These are phyloP conservation scores for Tineola bisselliella DNA, from an alignment of 2,888 invertebrate genomes.

Conservation along the genomic window DNA sequence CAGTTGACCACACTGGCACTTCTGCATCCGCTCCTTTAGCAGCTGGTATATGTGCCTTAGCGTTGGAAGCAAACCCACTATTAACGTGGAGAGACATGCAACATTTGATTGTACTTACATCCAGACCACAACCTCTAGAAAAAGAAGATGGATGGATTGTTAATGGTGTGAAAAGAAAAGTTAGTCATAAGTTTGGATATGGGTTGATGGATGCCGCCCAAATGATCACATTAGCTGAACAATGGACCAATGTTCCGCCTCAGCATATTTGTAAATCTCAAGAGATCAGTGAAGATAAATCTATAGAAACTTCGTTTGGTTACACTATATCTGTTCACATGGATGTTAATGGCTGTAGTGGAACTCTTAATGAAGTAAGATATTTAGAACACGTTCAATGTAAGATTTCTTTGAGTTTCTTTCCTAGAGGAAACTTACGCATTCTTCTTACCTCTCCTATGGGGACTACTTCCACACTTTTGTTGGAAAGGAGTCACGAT, in stretches of 20 bases:
- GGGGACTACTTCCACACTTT: conserved; percentile 91
- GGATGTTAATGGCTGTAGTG: conserved; percentile 91
- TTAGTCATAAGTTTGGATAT: conserved; percentile 97
- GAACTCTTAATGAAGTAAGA: conserved; percentile 85
- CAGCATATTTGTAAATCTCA: conserved; percentile 96
- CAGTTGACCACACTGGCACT: conserved; percentile 91
- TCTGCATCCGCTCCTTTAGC: conserved; percentile 95
- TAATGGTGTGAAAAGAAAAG: conserved; percentile 93
- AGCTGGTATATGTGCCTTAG: conserved; percentile 93
- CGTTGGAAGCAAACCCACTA: conserved; percentile 90
- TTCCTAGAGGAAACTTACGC: conserved; percentile 92
- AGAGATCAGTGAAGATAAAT: conserved; percentile 84
- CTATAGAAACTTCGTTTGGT: conserved; percentile 79
- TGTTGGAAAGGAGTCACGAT: conserved; percentile 93
- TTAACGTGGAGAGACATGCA: conserved; percentile 99
- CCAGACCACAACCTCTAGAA: conserved; percentile 85
- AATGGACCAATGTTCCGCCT: conserved; percentile 93
- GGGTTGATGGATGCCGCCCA: conserved; percentile 98
- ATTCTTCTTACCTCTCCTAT: conserved; percentile 90
- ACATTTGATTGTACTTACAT: conserved; percentile 91
- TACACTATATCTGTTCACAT: conserved; percentile 83
- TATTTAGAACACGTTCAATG: conserved; percentile 98
- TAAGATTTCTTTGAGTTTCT: conserved; percentile 89
- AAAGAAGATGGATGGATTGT: conserved; percentile 93
- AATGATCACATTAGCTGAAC: conserved; percentile 90